phyloP scores from a whole-genome alignment of 30 jellyfish, hydroid and myxozoan species.

The Aurelia sp. region DNA sequence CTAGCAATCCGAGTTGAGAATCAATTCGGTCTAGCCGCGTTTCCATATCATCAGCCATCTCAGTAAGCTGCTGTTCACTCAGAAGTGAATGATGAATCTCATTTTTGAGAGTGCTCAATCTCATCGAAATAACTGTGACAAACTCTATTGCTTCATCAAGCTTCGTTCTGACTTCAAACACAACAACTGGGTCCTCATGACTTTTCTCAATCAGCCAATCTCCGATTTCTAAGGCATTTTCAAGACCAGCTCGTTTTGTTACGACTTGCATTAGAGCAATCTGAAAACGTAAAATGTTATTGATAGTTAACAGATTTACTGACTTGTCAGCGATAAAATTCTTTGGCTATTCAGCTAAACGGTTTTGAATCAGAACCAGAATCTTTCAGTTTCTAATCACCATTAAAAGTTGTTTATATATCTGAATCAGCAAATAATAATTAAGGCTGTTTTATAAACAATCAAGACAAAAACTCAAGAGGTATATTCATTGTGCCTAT shows the following conservation, averaged over 20 bases:
- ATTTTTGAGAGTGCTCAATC: conserved; percentile 62
- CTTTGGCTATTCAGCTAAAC: too few relatives aligned
- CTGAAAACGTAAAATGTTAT: background rate
- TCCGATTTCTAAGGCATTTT: conserved; percentile 66
- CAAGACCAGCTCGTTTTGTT: conserved; percentile 54
- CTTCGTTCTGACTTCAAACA: conserved; percentile 79
- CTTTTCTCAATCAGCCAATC: conserved; percentile 93
- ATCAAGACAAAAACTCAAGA: too few relatives aligned
- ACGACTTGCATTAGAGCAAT: conserved; percentile 65
- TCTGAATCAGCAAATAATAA: too few relatives aligned
- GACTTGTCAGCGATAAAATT: too few relatives aligned
- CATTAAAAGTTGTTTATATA: too few relatives aligned
- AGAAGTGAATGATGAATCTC: conserved; percentile 42
- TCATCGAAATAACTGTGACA: conserved; percentile 54
- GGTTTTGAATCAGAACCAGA: too few relatives aligned
- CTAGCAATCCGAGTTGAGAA: conserved; percentile 59
- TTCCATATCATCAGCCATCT: conserved; percentile 67
- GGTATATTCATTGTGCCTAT: too few relatives aligned
- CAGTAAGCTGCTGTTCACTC: conserved; percentile 65
- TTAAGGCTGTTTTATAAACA: too few relatives aligned
- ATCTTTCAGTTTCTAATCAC: too few relatives aligned
- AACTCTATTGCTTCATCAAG: conserved; percentile 66
- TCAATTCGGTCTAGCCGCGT: conserved; percentile 64
- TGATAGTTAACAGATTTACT: too few relatives aligned
- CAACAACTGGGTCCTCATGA: conserved; percentile 75